These are phyloP conservation scores for Actinostola sp. DNA, from an alignment of 92 coral and sea anemone genomes.

Conservation along the genomic window DNA sequence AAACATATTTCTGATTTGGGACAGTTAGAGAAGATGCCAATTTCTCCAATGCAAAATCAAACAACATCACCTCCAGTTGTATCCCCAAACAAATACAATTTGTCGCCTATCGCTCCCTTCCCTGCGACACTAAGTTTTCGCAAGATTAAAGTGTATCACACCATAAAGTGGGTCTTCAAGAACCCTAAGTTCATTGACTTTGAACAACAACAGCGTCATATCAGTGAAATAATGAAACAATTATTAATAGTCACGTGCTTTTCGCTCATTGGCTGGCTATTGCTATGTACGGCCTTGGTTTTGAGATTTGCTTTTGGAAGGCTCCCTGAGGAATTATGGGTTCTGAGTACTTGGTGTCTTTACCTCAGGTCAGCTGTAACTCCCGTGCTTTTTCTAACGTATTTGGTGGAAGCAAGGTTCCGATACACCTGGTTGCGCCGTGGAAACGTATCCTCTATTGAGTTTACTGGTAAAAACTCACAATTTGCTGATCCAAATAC, in stretches of 20 bases:
- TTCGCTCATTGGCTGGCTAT: slow-evolving; percentile 29
- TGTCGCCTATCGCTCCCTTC: neutral
- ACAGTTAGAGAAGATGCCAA: too few species aligned
- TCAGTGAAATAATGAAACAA: neutral
- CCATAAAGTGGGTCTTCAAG: slow-evolving; percentile 1
- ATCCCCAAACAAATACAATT: too few species aligned
- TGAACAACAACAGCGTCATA: neutral
- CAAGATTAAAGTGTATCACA: neutral
- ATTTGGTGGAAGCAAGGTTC: neutral
- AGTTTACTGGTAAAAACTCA: neutral
- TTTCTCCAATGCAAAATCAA: too few species aligned
- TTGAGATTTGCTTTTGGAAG: neutral
- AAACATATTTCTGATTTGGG: too few species aligned
- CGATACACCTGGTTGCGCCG: neutral
- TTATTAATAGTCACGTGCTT: slow-evolving; percentile 3
- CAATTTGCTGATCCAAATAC: neutral
- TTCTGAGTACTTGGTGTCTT: neutral
- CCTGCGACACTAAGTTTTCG: slow-evolving; percentile 4
- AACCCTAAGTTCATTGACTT: slow-evolving; percentile 9
- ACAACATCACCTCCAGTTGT: too few species aligned
- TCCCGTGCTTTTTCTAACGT: neutral
- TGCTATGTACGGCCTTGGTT: neutral
- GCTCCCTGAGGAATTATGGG: slow-evolving; percentile 24
- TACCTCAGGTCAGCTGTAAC: slow-evolving; percentile 11
- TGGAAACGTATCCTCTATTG: neutral